A percentile compares a stretch with the other conserved stretches of the same genome.
Evolutionary conservation across 2,888 invertebrate species (phyloP).

Genomic region (Pterobdella sp.): DNA sequence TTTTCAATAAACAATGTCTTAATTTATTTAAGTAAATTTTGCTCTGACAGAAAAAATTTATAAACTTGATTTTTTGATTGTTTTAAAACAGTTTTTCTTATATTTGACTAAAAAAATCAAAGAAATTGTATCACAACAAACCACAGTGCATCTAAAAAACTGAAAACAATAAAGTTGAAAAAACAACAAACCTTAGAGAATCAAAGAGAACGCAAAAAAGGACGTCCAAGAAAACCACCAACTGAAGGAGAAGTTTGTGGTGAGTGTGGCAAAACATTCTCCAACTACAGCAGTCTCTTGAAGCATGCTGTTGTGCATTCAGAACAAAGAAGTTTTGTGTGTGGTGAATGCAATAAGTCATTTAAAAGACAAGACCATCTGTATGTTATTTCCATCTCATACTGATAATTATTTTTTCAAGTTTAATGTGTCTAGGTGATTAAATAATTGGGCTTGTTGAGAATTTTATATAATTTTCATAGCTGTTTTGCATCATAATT

Average conservation of each 20-base stretch:
- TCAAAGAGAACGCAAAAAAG: not conserved
- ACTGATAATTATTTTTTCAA: not conserved
- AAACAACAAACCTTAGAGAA: not conserved
- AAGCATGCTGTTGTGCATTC: slow-evolving; percentile 85
- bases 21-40: too few species aligned
- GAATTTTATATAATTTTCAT: too few species aligned
- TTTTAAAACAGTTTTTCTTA: too few species aligned
- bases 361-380: slow-evolving; percentile 97
- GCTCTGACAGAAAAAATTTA: too few species aligned
- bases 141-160: too few species aligned
- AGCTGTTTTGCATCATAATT: too few species aligned
- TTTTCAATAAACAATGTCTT: too few species aligned
- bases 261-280: slow-evolving; percentile 92
- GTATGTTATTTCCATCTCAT: slow-evolving; percentile 66
- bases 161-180: not conserved
- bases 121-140: too few species aligned
- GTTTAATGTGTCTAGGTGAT: not conserved
- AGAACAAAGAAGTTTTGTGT: slow-evolving; percentile 91
- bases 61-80: too few species aligned
- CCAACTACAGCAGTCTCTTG: slow-evolving; percentile 86
- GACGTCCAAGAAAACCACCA: not conserved
- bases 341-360: slow-evolving; percentile 88
- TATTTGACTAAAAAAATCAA: too few species aligned
- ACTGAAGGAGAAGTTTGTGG: slow-evolving; percentile 56
- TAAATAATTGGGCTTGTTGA: too few species aligned